Percentiles rank a stretch among this genome's conserved stretches.
Evolutionary conservation across 2,888 invertebrate species (phyloP).

Genomic region (Drosophila mettleri): DNA sequence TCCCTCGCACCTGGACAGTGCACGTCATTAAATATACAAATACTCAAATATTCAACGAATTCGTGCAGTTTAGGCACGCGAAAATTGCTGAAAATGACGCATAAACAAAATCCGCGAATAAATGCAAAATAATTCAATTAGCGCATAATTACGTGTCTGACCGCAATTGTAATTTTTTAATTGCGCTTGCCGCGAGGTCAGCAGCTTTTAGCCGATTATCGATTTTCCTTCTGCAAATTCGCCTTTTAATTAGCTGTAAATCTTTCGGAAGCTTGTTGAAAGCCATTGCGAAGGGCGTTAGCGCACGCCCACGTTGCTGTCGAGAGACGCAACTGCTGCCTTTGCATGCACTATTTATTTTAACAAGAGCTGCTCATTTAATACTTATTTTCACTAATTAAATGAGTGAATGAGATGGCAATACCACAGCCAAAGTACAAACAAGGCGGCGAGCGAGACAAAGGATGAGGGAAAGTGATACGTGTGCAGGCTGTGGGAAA

Average conservation of each 20-base stretch:
- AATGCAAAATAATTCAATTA: conserved; percentile 82
- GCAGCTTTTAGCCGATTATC: conserved; percentile 45
- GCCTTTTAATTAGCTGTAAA: conserved; percentile 76
- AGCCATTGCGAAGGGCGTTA: conserved; percentile 24
- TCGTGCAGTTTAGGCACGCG: conserved; percentile 32
- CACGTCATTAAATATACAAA: conserved; percentile 71
- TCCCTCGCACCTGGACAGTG: conserved; percentile 50
- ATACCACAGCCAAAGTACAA: neutral
- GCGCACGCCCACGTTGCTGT: neutral
- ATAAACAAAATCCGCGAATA: conserved; percentile 46
- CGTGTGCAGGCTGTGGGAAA: conserved; percentile 47
- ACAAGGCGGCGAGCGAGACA: neutral
- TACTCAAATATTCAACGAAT: conserved; percentile 53
- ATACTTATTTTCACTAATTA: conserved; percentile 81
- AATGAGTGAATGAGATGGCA: conserved; percentile 55
- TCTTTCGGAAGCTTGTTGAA: conserved; percentile 48
- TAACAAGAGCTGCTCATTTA: conserved; percentile 80
- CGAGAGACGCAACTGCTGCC: conserved; percentile 31
- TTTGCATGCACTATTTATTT: conserved; percentile 79
- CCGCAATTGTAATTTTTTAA: conserved; percentile 80
- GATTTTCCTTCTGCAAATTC: conserved; percentile 53
- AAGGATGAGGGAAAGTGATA: neutral
- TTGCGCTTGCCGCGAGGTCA: conserved; percentile 70
- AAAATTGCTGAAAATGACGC: conserved; percentile 26
- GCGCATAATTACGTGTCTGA: conserved; percentile 79